Percentiles rank a stretch among this genome's conserved stretches.
Evolutionary conservation across 35 echinoderm and acorn worm genomes (phyloP).

Genomic region (Anneissia japonica): DNA sequence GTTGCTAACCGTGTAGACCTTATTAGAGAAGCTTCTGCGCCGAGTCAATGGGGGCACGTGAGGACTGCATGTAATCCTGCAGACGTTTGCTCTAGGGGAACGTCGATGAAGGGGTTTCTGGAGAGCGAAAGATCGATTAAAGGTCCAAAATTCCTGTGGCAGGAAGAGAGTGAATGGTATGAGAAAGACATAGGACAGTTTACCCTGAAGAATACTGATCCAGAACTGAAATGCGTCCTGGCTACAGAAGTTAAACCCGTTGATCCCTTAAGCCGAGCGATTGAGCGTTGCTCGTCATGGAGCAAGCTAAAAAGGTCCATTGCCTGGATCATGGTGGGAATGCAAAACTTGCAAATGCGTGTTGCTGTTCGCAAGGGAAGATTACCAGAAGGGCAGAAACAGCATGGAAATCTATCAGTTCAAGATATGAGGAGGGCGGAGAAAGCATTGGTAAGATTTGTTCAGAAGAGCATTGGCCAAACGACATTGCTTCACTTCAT

Average conservation of each 20-base stretch:
- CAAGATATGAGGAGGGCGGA: neutral
- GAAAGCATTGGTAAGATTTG: neutral
- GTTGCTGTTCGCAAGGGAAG: too few species aligned
- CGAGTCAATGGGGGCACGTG: slow-evolving; percentile 46
- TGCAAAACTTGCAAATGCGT: too few species aligned
- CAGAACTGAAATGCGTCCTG: neutral
- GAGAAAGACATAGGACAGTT: neutral
- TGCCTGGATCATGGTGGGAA: neutral
- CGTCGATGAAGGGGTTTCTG: neutral
- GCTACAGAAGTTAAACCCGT: neutral
- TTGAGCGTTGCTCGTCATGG: neutral
- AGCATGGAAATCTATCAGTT: neutral
- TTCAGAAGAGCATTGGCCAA: neutral
- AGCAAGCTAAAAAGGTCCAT: neutral
- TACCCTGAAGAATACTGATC: neutral
- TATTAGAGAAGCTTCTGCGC: slow-evolving; percentile 28
- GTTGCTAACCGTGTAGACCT: slow-evolving; percentile 51
- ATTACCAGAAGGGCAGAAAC: too few species aligned
- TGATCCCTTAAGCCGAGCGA: too few species aligned
- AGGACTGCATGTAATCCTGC: slow-evolving; percentile 25
- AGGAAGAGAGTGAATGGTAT: neutral
- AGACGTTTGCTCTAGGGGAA: slow-evolving; percentile 41
- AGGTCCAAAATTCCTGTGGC: slow-evolving; percentile 43
- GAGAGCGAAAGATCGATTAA: slow-evolving; percentile 14
- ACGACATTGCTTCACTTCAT: neutral